A percentile compares a stretch with the other conserved stretches of the same genome.
phyloP scores from a whole-genome alignment of 2,113 vertebrate genomes.

The Trinectes maculatus region DNA sequence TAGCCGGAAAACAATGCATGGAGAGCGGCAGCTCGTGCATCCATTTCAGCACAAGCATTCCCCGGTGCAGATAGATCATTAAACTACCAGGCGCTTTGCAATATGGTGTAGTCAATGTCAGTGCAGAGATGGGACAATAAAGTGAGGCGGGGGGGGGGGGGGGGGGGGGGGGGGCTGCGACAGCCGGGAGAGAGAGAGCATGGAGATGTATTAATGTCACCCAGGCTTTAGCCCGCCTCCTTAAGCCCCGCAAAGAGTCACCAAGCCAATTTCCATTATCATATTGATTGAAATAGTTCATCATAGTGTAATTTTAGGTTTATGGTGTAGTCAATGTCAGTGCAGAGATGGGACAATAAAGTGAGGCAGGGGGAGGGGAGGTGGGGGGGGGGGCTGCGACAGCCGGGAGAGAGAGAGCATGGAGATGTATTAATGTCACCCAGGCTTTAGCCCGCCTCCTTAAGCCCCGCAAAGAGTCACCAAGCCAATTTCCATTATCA shows the following conservation, averaged over 20 bases:
- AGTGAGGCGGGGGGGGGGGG: constrained; percentile 56
- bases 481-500: constrained; percentile 96
- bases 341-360: constrained; percentile 79
- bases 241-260: constrained; percentile 84
- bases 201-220: constrained; percentile 76
- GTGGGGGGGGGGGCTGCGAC: constrained; percentile 56
- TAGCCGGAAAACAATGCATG: constrained; percentile 83
- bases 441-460: constrained; percentile 80
- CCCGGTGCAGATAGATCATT: constrained; percentile 89
- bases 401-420: constrained; percentile 57
- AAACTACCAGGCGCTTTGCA: constrained; percentile 82
- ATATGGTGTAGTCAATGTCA: constrained; percentile 86
- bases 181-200: constrained; percentile 55
- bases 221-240: constrained; percentile 81
- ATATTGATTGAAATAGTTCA: constrained; percentile 99
- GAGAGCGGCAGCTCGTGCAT: constrained; percentile 82
- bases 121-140: constrained; percentile 80
- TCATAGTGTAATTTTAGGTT: constrained; percentile 94
- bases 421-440: constrained; percentile 80
- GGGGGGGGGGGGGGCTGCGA: constrained; percentile 57
- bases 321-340: constrained; percentile 87
- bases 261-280: constrained; percentile 94
- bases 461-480: constrained; percentile 84
- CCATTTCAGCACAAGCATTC: constrained; percentile 87
- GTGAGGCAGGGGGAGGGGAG: constrained; percentile 55